These are phyloP conservation scores for Sinocyclocheilus grahami DNA, from an alignment of 2,113 vertebrate genomes.

Conservation along the genomic window DNA sequence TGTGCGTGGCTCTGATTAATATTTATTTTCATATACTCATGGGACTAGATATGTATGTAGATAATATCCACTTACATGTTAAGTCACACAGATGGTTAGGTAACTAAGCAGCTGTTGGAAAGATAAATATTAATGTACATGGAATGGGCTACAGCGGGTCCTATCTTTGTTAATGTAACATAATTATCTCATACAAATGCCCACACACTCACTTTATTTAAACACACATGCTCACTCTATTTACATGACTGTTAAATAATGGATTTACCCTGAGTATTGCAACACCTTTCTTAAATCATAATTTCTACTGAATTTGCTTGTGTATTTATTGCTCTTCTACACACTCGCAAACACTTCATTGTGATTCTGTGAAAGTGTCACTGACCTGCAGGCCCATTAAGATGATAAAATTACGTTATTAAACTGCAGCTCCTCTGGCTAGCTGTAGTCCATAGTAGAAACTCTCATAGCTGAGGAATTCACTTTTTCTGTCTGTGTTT, in stretches of 20 bases:
- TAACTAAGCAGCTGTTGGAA: background rate
- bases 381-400: background rate
- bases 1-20: background rate
- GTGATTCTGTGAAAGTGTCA: background rate
- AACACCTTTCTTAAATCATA: background rate
- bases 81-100: background rate
- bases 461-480: background rate
- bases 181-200: conserved; percentile 2
- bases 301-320: background rate
- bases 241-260: background rate
- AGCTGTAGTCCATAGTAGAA: background rate
- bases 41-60: background rate
- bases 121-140: background rate
- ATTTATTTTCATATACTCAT: background rate
- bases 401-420: background rate
- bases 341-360: background rate
- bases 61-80: background rate
- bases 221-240: background rate
- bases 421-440: background rate
- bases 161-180: background rate
- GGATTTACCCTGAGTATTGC: background rate
- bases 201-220: background rate
- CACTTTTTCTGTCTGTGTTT: background rate
- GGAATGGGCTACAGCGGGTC: background rate
- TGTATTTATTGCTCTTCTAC: background rate